Conservation (phyloP, 2,888 invertebrate genomes). For the Torymus tubicola region DNA sequence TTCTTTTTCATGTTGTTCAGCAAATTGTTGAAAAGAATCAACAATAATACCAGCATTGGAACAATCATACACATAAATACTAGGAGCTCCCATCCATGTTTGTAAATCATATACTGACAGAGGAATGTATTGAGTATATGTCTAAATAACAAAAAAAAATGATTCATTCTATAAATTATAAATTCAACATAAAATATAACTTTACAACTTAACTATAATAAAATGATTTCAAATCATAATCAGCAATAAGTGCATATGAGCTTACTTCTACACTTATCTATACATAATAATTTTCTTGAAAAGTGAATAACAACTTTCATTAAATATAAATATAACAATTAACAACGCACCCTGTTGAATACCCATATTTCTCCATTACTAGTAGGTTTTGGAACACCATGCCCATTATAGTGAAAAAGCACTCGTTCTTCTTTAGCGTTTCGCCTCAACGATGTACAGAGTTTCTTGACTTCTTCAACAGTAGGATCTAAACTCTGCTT, state of each 20-base stretch:
- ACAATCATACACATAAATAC: constrained; percentile 99
- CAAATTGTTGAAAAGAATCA: constrained; percentile 92
- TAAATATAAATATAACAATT: too few relatives aligned
- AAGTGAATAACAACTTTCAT: too few relatives aligned
- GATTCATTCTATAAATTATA: not conserved
- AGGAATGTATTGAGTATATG: constrained; percentile 99
- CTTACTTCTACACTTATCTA: too few relatives aligned
- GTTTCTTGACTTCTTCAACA: constrained; percentile 97
- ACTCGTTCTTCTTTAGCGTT: constrained; percentile 99
- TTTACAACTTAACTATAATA: too few relatives aligned
- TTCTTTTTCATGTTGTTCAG: constrained; percentile 92
- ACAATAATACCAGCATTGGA: constrained; percentile 98
- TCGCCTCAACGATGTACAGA: constrained; percentile 94
- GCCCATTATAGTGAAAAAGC: constrained; percentile 99
- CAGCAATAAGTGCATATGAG: too few relatives aligned
- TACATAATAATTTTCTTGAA: too few relatives aligned
- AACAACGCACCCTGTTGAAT: constrained; percentile 89
- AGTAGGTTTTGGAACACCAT: constrained; percentile 98
- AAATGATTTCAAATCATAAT: too few relatives aligned
- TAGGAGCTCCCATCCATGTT: constrained; percentile 99
- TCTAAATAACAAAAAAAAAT: constrained; percentile 78
- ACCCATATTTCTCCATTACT: constrained; percentile 99
- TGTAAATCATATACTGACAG: constrained; percentile 98
- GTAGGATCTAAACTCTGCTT: constrained; percentile 98
- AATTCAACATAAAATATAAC: too few relatives aligned